Percentiles rank a stretch among this genome's conserved stretches.
Conservation (phyloP, 2,113 vertebrate species). For the Ariopsis seemanni region DNA sequence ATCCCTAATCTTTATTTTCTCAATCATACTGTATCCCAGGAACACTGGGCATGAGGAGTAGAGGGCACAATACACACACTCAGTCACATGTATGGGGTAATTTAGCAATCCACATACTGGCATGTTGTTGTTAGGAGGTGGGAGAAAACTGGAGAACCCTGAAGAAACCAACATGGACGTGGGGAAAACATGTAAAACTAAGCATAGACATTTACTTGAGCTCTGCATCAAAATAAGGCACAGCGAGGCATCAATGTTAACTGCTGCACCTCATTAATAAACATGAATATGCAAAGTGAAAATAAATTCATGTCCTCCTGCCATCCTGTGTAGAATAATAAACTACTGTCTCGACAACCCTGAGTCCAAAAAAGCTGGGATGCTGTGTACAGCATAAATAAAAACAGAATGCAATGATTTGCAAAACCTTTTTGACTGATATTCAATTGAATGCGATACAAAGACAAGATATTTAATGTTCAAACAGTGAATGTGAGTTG, state of each 20-base stretch:
- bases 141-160: neutral
- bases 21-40: neutral
- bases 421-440: too few relatives aligned
- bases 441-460: too few relatives aligned
- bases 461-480: too few relatives aligned
- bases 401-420: too few relatives aligned
- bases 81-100: neutral
- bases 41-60: neutral
- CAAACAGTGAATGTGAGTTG: too few relatives aligned
- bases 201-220: neutral
- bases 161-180: neutral
- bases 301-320: neutral
- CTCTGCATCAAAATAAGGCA: neutral
- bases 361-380: too few relatives aligned
- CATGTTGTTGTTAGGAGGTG: neutral
- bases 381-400: too few relatives aligned
- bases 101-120: neutral
- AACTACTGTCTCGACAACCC: neutral
- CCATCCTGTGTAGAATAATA: neutral
- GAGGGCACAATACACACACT: neutral
- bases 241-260: neutral
- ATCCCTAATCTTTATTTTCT: neutral
- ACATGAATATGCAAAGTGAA: constrained; percentile 9
- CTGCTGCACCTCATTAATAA: constrained; percentile 19
- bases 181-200: neutral